A percentile compares a stretch with the other conserved stretches of the same genome.
phyloP scores from a whole-genome alignment of 2,797 vertebrate genomes.

The Bovichtus diacanthus region DNA sequence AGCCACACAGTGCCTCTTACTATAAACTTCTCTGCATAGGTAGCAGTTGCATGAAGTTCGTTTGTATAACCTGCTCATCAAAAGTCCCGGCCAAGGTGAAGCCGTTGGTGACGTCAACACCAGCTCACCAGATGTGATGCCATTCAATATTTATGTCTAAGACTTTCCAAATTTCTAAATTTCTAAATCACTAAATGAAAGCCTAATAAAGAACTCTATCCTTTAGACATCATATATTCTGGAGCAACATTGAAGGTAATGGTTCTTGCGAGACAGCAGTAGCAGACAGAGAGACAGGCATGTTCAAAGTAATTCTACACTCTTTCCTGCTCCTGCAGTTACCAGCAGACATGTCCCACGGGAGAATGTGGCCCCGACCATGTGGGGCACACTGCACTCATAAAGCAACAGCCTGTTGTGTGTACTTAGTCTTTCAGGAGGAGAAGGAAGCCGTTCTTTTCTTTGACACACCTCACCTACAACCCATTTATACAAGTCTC shows the following conservation, averaged over 20 bases:
- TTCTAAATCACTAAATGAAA: neutral
- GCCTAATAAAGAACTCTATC: neutral
- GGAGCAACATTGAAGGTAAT: constrained; percentile 16
- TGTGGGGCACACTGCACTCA: constrained; percentile 37
- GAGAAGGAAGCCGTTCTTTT: constrained; percentile 43
- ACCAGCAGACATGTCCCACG: constrained; percentile 50
- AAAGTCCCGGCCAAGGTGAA: constrained; percentile 32
- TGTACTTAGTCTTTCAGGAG: constrained; percentile 47
- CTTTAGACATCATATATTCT: neutral
- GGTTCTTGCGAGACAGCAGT: constrained; percentile 15
- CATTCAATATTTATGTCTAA: constrained; percentile 15
- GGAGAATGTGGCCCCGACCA: constrained; percentile 50
- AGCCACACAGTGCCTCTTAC: constrained; percentile 55
- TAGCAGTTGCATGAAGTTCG: constrained; percentile 37
- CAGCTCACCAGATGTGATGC: constrained; percentile 45
- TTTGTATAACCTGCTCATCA: constrained; percentile 50
- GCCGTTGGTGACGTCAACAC: constrained; percentile 33
- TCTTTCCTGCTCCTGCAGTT: constrained; percentile 52
- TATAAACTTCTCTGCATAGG: constrained; percentile 61
- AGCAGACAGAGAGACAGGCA: constrained; percentile 27
- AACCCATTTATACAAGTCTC: constrained; percentile 45
- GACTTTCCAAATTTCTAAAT: constrained; percentile 39
- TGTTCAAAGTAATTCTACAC: constrained; percentile 42
- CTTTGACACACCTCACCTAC: constrained; percentile 34
- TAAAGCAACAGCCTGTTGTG: constrained; percentile 59